These are phyloP conservation scores for Gnathonemus longibarbis DNA, from an alignment of 2,113 vertebrate genomes.

Conservation along the genomic window DNA sequence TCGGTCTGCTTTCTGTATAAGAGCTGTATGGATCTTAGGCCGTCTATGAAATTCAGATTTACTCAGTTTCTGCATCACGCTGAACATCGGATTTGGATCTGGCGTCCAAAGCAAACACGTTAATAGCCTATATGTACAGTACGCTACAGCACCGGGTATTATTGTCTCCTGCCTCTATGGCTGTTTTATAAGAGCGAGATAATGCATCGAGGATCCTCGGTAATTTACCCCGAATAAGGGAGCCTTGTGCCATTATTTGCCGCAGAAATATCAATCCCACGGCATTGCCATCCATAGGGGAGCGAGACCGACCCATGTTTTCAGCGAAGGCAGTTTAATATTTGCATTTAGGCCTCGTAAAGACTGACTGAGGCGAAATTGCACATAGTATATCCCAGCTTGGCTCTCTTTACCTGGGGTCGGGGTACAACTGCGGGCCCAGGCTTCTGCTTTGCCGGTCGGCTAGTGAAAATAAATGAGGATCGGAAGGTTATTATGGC, in stretches of 20 bases:
- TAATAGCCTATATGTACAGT: background rate
- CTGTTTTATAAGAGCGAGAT: background rate
- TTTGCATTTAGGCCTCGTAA: slow-evolving; percentile 18
- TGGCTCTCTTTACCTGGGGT: slow-evolving; percentile 30
- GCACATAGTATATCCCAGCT: slow-evolving; percentile 33
- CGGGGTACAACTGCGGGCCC: slow-evolving; percentile 31
- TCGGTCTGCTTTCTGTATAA: background rate
- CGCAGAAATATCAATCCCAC: slow-evolving; percentile 38
- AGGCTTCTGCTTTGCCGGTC: slow-evolving; percentile 24
- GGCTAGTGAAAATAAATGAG: background rate
- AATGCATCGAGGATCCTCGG: background rate
- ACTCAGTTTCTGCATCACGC: background rate
- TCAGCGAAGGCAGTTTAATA: background rate
- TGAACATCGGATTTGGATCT: background rate
- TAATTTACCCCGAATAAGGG: background rate
- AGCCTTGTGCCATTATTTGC: slow-evolving; percentile 32
- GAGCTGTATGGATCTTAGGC: background rate
- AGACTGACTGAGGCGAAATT: slow-evolving; percentile 16
- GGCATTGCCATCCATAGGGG: slow-evolving; percentile 25
- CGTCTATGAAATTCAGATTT: background rate
- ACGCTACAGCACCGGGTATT: background rate
- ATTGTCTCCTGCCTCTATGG: background rate
- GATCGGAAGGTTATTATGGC: background rate
- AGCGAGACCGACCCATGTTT: background rate
- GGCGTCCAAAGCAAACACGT: background rate